These are phyloP conservation scores for Anastatus disparis DNA, from an alignment of 1,140 invertebrate species.

Conservation along the genomic window DNA sequence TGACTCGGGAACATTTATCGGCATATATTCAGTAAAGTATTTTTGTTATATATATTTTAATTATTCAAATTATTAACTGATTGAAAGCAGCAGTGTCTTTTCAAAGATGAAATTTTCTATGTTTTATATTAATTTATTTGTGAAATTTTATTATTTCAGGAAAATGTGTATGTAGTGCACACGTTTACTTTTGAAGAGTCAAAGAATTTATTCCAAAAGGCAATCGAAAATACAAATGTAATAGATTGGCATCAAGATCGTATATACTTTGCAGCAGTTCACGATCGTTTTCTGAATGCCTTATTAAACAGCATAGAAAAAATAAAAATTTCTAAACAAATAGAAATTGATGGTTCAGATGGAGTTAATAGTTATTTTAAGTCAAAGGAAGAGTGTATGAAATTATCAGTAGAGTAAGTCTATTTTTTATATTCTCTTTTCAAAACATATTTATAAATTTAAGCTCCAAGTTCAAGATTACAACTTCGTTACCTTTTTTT, in stretches of 20 bases:
- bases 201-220: background rate
- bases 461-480: no score
- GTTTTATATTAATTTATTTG: no score
- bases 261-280: background rate
- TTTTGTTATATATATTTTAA: background rate
- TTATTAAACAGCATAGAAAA: background rate
- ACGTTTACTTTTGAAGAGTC: slow-evolving; percentile 13
- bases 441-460: no score
- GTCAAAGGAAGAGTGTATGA: slow-evolving; percentile 31
- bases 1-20: background rate
- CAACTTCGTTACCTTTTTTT: no score
- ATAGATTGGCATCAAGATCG: background rate
- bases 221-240: background rate
- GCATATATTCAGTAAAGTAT: background rate
- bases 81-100: background rate
- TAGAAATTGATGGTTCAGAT: background rate
- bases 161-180: background rate
- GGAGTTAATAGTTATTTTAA: slow-evolving; percentile 25
- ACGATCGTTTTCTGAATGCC: background rate
- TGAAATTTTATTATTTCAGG: no score
- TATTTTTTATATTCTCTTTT: background rate
- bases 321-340: background rate
- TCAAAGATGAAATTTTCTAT: no score
- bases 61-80: background rate
- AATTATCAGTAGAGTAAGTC: background rate